phyloP scores from a whole-genome alignment of 2,797 vertebrate species.

The Propithecus deckenii region DNA sequence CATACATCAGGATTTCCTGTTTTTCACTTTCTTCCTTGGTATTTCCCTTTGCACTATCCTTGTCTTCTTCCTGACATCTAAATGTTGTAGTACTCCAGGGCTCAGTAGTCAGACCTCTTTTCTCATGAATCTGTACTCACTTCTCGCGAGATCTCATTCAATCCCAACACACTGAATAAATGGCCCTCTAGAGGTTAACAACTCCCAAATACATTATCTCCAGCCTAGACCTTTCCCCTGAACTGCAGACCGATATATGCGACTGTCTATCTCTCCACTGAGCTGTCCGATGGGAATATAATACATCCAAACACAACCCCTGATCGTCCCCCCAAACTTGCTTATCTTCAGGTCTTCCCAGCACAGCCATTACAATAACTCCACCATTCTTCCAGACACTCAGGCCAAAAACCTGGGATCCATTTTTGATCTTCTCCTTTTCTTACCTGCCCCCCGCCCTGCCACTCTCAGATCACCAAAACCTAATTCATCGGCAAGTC shows the following conservation, averaged over 20 bases:
- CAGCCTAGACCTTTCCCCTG: not conserved
- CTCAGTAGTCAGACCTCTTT: not conserved
- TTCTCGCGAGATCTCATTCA: not conserved
- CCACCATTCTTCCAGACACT: not conserved
- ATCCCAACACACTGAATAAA: not conserved
- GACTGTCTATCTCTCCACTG: not conserved
- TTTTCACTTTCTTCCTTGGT: not conserved
- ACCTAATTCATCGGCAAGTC: not conserved
- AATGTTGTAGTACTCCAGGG: not conserved
- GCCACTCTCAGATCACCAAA: not conserved
- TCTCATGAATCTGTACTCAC: not conserved
- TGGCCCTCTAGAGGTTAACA: not conserved
- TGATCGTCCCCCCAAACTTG: not conserved
- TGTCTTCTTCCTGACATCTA: not conserved
- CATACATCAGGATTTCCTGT: not conserved
- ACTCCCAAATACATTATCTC: not conserved
- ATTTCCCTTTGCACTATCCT: not conserved
- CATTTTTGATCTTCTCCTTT: not conserved
- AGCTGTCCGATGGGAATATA: not conserved
- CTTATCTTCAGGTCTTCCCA: not conserved
- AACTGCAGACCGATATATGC: not conserved
- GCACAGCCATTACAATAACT: not conserved
- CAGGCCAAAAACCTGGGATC: not conserved
- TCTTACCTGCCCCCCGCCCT: not conserved
- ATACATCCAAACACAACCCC: not conserved